Evolutionary conservation across 2,888 invertebrate species (phyloP).

Genomic region (Protonemura montana): DNA sequence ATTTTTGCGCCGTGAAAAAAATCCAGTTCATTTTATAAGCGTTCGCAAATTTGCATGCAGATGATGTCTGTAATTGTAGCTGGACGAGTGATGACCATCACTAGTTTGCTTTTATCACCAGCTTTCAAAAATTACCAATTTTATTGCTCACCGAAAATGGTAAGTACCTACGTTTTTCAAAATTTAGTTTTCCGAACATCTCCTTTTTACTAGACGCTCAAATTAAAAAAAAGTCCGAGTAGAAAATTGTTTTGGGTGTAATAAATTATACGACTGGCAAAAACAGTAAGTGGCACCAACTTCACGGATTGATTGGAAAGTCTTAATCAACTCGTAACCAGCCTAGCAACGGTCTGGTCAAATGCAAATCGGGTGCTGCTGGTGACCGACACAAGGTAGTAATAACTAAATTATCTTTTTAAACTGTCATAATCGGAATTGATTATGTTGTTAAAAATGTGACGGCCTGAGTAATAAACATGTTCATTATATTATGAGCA

Average conservation of each 20-base stretch:
- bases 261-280: neutral
- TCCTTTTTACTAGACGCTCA: no score
- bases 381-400: neutral
- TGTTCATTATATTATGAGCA: neutral
- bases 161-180: no score
- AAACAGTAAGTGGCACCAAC: neutral
- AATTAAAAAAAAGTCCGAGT: neutral
- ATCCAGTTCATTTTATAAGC: no score
- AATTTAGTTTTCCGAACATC: no score
- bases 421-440: conserved; percentile 12
- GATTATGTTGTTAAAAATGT: conserved; percentile 12
- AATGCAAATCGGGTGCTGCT: neutral
- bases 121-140: neutral
- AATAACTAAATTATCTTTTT: neutral
- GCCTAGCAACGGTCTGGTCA: neutral
- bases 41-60: no score
- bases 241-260: neutral
- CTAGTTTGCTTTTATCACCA: neutral
- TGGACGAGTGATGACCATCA: no score
- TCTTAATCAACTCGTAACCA: neutral
- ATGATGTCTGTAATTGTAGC: no score
- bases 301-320: neutral
- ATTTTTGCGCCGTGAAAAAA: neutral
- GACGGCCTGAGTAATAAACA: neutral
- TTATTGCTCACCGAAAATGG: no score